A percentile compares a stretch with the other conserved stretches of the same genome.
Evolutionary conservation across 2,797 vertebrate genomes (phyloP).

Genomic region (Chiloscyllium punctatum): DNA sequence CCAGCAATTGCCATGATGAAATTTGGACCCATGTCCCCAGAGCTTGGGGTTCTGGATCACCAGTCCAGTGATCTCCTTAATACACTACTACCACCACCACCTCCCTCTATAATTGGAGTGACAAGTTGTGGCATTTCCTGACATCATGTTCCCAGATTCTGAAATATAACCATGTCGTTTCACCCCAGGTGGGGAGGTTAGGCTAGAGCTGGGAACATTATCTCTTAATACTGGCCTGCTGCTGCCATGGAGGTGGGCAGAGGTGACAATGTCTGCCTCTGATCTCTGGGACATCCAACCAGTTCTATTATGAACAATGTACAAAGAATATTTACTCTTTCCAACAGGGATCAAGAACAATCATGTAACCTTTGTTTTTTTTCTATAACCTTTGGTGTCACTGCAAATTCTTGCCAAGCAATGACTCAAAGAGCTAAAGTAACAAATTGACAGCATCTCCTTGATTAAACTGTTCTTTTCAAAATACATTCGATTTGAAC

Average conservation of each 20-base stretch:
- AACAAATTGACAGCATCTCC: too few relatives aligned
- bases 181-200: too few relatives aligned
- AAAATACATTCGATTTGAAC: neutral
- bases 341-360: neutral
- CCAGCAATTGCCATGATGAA: neutral
- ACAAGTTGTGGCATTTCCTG: too few relatives aligned
- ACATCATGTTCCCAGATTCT: too few relatives aligned
- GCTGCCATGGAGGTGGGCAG: too few relatives aligned
- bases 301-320: neutral
- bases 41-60: neutral
- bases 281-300: too few relatives aligned
- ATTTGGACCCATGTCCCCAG: neutral
- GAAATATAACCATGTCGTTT: too few relatives aligned
- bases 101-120: too few relatives aligned
- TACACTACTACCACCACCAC: neutral
- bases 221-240: too few relatives aligned
- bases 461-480: neutral
- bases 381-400: neutral
- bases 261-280: too few relatives aligned
- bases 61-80: neutral
- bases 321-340: neutral
- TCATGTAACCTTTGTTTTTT: neutral
- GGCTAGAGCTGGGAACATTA: too few relatives aligned
- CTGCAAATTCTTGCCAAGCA: neutral
- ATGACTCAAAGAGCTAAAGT: too few relatives aligned